Base-by-base conservation (phyloP, 2,113 vertebrate species). In the Myotis lucifugus region DNA sequence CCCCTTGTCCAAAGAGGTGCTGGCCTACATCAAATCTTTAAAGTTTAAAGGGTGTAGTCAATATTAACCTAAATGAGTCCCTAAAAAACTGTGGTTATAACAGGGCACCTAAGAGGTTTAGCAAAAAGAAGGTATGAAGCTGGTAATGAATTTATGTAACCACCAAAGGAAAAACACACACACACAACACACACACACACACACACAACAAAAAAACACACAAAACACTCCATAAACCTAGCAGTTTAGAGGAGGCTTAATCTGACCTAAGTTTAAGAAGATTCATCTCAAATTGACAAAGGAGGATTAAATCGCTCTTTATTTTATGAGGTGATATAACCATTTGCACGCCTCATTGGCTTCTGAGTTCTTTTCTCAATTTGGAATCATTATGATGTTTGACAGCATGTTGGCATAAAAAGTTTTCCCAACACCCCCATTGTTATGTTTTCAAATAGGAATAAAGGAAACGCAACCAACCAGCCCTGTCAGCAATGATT, bases 401-500 rank as follows among this genome's bases (percentile, higher is more conserved):
- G 85, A 73, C 54, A 90, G 23, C 18, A 18, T 46, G 3, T 4
- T n/a, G 54, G 40, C 66, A 37, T 2, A 14, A 13, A 46, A 9
- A 56, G 12, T 18, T 48, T 46, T 50, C 40, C 90, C 17, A 48
- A 29, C 5, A 32, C 32, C 40, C 34, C 32, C 5, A 15, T 1
- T 32, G 18, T 5, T 66, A 97, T n/a, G 7, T 15, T 69, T 42
- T 59, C 42, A n/a, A 48, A 12, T 8, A 59, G 42, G n/a, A 64
- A 37, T 29, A 54, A 87, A 52, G 67, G 37, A 52, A 92, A 81
- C 50, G 18, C 46, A 42, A 8, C 11, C 37, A 61, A 8, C 8
- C 37, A 66, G 46, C 48, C 54, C 48, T 13, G 29, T 91, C 85
- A 97, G 96, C 97, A 96, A 0, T 46, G 87, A 95, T 48, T 96